Evolutionary conservation across 1,140 invertebrate genomes (phyloP).

Genomic region (Acyrthosiphon pisum): DNA sequence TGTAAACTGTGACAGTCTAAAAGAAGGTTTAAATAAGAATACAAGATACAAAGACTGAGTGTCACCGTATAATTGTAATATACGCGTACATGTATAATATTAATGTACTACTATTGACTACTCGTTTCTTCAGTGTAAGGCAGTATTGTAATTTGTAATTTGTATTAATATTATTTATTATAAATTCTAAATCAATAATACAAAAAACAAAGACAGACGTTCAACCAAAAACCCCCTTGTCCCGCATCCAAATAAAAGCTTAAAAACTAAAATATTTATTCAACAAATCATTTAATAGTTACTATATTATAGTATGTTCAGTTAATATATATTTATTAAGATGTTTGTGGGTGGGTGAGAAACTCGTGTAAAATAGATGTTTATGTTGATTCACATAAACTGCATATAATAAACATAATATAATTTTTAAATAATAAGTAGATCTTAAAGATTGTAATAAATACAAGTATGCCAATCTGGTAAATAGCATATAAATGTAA

Average conservation of each 20-base stretch:
- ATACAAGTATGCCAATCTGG: background rate
- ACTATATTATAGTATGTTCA: background rate
- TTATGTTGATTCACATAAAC: background rate
- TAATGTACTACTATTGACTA: background rate
- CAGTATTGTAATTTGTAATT: background rate
- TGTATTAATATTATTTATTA: background rate
- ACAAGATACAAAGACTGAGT: background rate
- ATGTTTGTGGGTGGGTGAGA: background rate
- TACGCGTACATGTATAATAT: too few relatives aligned
- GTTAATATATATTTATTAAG: background rate
- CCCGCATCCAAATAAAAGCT: background rate
- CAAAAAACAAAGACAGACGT: background rate
- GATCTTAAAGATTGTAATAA: background rate
- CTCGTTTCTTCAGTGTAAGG: background rate
- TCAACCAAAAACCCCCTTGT: background rate
- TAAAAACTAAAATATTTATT: background rate
- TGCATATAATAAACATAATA: background rate
- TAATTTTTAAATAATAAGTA: background rate
- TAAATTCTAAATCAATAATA: background rate
- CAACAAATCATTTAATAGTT: background rate
- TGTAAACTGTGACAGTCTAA: background rate
- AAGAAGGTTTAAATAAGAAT: background rate
- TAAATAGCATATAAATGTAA: background rate
- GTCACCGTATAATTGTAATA: background rate
- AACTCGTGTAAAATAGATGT: constrained; percentile 2